Conservation (phyloP, 2,797 vertebrate species). For the Dermochelys coriacea region DNA sequence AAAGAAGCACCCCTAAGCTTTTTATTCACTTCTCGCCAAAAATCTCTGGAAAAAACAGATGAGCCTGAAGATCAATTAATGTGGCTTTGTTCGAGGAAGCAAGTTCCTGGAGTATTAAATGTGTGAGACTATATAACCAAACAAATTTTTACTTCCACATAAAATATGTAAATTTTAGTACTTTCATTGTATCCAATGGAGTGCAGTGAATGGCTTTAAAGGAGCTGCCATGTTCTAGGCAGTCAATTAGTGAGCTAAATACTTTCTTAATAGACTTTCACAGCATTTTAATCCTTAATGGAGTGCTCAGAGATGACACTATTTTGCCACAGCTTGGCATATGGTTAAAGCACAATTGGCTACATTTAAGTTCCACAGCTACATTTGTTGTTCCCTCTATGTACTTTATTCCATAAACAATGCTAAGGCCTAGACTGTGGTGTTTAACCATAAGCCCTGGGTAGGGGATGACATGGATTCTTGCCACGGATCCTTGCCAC, state of each 20-base stretch:
- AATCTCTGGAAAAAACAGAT: neutral
- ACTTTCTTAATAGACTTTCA: neutral
- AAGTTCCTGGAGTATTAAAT: neutral
- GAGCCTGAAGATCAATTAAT: neutral
- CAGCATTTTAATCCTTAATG: neutral
- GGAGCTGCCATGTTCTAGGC: neutral
- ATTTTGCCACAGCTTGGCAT: neutral
- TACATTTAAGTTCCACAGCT: neutral
- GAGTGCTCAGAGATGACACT: neutral
- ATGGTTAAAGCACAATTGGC: no score
- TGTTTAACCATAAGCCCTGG: neutral
- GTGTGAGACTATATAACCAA: no score
- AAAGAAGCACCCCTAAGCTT: neutral
- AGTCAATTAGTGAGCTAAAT: neutral
- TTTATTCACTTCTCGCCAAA: neutral
- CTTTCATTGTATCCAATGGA: neutral
- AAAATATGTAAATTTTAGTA: neutral
- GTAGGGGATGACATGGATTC: no score
- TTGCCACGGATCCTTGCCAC: no score
- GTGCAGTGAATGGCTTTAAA: neutral
- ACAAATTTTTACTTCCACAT: neutral
- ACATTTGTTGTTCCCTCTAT: neutral
- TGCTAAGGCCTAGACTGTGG: neutral
- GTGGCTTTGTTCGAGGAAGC: neutral
- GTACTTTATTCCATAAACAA: neutral